Evolutionary conservation across 2,797 vertebrate species (phyloP).

Genomic region (Clarias platycephalus): DNA sequence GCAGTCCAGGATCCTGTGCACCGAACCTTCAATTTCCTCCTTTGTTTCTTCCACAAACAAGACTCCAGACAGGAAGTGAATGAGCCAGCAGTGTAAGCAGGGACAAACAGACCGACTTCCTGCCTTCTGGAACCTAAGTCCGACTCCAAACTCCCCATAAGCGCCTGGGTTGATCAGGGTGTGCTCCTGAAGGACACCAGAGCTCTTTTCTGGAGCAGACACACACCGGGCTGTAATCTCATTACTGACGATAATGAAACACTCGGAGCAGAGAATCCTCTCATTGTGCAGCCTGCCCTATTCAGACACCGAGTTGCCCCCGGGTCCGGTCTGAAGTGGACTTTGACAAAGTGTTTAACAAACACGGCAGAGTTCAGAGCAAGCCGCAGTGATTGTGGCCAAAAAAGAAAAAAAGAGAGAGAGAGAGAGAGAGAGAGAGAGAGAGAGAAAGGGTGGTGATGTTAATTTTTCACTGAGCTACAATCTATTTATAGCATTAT

Average conservation of each 20-base stretch:
- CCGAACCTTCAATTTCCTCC: not conserved
- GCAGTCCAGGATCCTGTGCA: not conserved
- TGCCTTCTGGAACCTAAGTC: conserved; percentile 40
- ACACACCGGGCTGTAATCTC: conserved; percentile 69
- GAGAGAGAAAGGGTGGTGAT: not conserved
- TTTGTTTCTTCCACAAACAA: not conserved
- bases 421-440: not conserved
- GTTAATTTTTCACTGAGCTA: conserved; percentile 41
- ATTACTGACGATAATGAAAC: conserved; percentile 71
- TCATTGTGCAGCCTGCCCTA: conserved; percentile 56
- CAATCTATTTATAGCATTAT: conserved; percentile 12
- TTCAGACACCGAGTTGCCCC: conserved; percentile 11
- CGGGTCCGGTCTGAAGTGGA: not conserved
- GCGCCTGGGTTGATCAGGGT: conserved; percentile 30
- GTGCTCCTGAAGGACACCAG: conserved; percentile 49
- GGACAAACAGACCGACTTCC: conserved; percentile 26
- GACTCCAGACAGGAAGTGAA: conserved; percentile 27
- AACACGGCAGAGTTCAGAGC: not conserved
- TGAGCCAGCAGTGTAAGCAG: conserved; percentile 11
- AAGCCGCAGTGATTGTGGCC: conserved; percentile 19
- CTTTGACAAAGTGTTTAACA: not conserved
- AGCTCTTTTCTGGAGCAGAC: conserved; percentile 62
- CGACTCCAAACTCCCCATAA: not conserved
- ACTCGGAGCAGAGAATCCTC: conserved; percentile 67
- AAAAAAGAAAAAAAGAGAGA: not conserved